Conservation (phyloP, 2,113 vertebrate genomes). For the Anoplopoma fimbria region DNA sequence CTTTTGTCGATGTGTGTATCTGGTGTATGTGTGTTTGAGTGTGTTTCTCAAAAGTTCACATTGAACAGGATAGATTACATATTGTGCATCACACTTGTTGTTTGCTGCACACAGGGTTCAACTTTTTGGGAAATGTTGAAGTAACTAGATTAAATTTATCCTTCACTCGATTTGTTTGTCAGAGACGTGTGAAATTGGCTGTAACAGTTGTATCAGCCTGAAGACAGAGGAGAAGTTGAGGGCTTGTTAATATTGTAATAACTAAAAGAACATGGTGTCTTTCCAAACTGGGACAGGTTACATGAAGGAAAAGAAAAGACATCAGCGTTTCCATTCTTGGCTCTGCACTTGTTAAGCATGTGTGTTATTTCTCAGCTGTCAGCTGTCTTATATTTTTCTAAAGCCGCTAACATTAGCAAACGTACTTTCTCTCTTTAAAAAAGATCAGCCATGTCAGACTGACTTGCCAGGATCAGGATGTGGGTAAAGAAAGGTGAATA, state of each 20-base stretch:
- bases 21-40: not conserved
- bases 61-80: not conserved
- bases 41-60: not conserved
- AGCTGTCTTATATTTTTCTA: not conserved
- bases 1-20: not conserved
- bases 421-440: not conserved
- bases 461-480: not conserved
- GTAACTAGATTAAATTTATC: not conserved
- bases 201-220: too few relatives aligned
- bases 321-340: conserved; percentile 17
- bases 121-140: not conserved
- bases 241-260: not conserved
- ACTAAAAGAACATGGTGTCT: not conserved
- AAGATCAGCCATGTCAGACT: not conserved
- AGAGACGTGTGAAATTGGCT: too few relatives aligned
- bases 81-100: not conserved
- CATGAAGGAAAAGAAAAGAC: not conserved
- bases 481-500: not conserved
- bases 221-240: not conserved
- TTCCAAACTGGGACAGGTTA: conserved; percentile 1
- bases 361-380: not conserved
- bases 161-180: too few relatives aligned
- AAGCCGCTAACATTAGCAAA: not conserved
- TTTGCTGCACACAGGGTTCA: not conserved
- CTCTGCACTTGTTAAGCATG: not conserved